Percentiles rank a stretch among this genome's conserved stretches.
These are phyloP conservation scores for Meda fulgida DNA, from an alignment of 2,797 vertebrate genomes.

Conservation along the genomic window DNA sequence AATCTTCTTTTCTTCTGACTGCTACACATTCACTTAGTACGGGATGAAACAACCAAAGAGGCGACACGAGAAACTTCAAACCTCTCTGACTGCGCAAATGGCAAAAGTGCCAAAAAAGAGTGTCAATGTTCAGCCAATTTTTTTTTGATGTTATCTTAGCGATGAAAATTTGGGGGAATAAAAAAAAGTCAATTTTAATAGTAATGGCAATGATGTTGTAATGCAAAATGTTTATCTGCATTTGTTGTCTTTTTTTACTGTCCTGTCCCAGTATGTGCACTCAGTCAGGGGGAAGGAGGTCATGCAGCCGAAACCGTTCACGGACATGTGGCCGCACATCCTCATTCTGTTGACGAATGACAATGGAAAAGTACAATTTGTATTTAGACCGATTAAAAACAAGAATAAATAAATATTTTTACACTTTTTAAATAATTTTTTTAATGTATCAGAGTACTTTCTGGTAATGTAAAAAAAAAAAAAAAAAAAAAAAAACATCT, in stretches of 20 bases:
- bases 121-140: constrained; percentile 62
- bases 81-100: constrained; percentile 56
- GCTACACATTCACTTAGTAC: constrained; percentile 66
- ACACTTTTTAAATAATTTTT: no score
- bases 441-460: neutral
- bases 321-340: constrained; percentile 97
- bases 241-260: constrained; percentile 59
- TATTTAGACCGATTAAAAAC: neutral
- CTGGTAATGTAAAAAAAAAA: no score
- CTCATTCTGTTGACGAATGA: constrained; percentile 83
- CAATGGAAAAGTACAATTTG: neutral
- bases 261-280: constrained; percentile 28
- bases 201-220: constrained; percentile 93
- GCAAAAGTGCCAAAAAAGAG: constrained; percentile 72
- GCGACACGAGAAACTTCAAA: constrained; percentile 59
- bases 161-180: constrained; percentile 87
- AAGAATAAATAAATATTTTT: neutral
- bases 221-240: constrained; percentile 81
- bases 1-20: constrained; percentile 67
- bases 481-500: neutral
- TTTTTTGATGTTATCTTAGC: constrained; percentile 80
- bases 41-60: constrained; percentile 83
- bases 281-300: constrained; percentile 97
- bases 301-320: constrained; percentile 97
- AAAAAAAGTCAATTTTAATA: constrained; percentile 74